Conservation (phyloP, 2,888 invertebrate species). For the Nasonia oneida region DNA sequence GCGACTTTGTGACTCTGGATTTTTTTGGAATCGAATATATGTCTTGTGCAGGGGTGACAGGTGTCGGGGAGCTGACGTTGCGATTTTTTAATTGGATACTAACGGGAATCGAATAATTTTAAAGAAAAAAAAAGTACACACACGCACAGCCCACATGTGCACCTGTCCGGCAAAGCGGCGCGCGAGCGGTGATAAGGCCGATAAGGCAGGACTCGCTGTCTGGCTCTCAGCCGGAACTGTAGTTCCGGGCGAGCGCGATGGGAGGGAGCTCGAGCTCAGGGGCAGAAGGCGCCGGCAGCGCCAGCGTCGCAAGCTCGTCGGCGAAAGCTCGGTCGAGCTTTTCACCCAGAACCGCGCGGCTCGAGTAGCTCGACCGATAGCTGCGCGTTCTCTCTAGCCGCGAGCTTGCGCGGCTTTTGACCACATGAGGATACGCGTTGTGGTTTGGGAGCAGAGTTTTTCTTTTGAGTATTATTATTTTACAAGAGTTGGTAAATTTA, state of each 20-base stretch:
- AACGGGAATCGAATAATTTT: neutral
- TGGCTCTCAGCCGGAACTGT: constrained; percentile 67
- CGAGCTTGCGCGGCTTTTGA: constrained; percentile 8
- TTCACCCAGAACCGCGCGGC: constrained; percentile 62
- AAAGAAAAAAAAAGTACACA: neutral
- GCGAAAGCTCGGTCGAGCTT: constrained; percentile 72
- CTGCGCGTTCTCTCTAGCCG: neutral
- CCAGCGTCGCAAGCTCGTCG: constrained; percentile 19
- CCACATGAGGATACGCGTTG: constrained; percentile 32
- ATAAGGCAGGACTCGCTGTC: constrained; percentile 72
- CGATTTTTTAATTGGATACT: neutral
- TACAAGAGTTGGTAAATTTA: neutral
- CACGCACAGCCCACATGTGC: neutral
- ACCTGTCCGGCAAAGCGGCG: neutral
- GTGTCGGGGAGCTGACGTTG: neutral
- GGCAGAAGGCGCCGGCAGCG: constrained; percentile 73
- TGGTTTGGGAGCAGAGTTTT: neutral
- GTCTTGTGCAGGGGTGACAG: neutral
- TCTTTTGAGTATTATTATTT: neutral
- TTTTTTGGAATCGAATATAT: too few relatives aligned
- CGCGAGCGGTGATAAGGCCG: constrained; percentile 66
- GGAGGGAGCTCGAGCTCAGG: constrained; percentile 65
- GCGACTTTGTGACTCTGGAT: too few relatives aligned
- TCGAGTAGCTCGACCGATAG: constrained; percentile 52
- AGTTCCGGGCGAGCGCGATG: constrained; percentile 71